These are phyloP conservation scores for Monochamus alternatus DNA, from an alignment of 2,888 invertebrate genomes.

Conservation along the genomic window DNA sequence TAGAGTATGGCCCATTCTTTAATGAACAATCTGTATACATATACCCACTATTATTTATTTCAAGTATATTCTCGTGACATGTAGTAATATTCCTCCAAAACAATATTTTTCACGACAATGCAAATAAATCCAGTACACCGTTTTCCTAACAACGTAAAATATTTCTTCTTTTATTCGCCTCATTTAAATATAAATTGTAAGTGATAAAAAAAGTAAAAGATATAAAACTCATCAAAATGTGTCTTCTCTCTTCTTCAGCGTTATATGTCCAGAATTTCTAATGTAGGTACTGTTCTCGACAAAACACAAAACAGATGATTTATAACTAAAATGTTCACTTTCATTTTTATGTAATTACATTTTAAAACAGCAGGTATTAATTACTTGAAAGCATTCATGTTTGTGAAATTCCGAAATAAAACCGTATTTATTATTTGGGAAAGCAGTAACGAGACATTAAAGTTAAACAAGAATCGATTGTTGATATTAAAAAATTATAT, in stretches of 20 bases:
- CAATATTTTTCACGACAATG: background rate
- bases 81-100: background rate
- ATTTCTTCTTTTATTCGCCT: background rate
- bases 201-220: background rate
- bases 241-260: too few relatives aligned
- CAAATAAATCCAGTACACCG: background rate
- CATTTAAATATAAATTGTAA: background rate
- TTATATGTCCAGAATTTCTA: too few relatives aligned
- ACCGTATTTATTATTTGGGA: background rate
- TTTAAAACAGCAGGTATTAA: conserved; percentile 15
- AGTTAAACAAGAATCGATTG: too few relatives aligned
- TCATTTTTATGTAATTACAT: conserved; percentile 22
- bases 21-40: too few relatives aligned
- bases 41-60: background rate
- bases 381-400: conserved; percentile 1
- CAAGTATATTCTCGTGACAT: background rate
- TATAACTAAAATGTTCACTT: conserved; percentile 7
- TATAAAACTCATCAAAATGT: background rate
- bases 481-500: too few relatives aligned
- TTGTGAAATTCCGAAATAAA: conserved; percentile 17
- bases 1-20: too few relatives aligned
- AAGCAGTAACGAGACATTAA: too few relatives aligned
- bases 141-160: background rate
- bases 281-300: too few relatives aligned
- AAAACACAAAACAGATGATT: conserved; percentile 21